These are phyloP conservation scores for Oreonectes daqikongensis DNA, from an alignment of 2,797 vertebrate species.

Conservation along the genomic window DNA sequence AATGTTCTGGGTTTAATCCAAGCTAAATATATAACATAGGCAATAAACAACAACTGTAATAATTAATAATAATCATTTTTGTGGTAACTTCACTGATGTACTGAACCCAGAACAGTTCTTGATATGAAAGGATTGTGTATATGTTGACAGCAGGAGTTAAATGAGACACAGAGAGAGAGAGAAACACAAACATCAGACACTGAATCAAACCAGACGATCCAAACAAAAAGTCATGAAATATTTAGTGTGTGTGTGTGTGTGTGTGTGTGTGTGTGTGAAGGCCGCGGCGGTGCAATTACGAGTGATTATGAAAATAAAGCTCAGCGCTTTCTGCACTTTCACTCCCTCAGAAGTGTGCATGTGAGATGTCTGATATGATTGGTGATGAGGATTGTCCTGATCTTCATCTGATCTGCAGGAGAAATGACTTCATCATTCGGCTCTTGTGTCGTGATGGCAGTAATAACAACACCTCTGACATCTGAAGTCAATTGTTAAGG, in stretches of 20 bases:
- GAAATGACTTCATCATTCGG: constrained; percentile 53
- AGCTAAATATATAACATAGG: neutral
- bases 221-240: constrained; percentile 55
- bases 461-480: constrained; percentile 30
- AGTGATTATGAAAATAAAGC: constrained; percentile 63
- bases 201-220: constrained; percentile 37
- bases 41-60: too few species aligned
- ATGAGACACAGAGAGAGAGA: neutral
- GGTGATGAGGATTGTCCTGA: constrained; percentile 56
- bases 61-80: too few species aligned
- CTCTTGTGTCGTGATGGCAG: constrained; percentile 31
- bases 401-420: constrained; percentile 49
- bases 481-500: neutral
- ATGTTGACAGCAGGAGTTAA: neutral
- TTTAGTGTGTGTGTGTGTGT: constrained; percentile 38
- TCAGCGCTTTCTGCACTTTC: constrained; percentile 52
- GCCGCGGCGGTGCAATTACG: constrained; percentile 58
- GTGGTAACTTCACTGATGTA: too few species aligned
- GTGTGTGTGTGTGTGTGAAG: constrained; percentile 19
- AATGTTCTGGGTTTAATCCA: neutral
- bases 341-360: constrained; percentile 27
- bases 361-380: constrained; percentile 57
- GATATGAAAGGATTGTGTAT: neutral
- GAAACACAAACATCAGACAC: constrained; percentile 1
- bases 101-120: neutral